phyloP scores from a whole-genome alignment of 2,113 vertebrate species.

The Mastomys natalensis region DNA sequence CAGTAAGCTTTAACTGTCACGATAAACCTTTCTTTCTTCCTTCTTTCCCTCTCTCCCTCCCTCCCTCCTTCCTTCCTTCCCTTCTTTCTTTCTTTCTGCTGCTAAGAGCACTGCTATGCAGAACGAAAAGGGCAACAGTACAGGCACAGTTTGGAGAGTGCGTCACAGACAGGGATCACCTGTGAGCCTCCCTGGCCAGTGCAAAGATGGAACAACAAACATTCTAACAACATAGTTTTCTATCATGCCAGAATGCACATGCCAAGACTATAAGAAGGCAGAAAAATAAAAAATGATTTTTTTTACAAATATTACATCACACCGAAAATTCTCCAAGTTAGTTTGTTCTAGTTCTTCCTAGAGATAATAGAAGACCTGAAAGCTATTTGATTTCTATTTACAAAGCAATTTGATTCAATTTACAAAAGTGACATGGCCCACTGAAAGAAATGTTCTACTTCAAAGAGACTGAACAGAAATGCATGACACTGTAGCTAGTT shows the following conservation, averaged over 20 bases:
- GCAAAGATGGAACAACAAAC: background rate
- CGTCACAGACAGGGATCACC: background rate
- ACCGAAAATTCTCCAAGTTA: constrained; percentile 16
- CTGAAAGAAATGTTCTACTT: background rate
- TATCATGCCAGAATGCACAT: background rate
- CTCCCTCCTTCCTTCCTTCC: background rate
- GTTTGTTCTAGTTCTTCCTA: constrained; percentile 2
- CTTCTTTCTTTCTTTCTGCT: background rate
- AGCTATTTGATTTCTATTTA: constrained; percentile 18
- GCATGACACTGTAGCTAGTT: background rate
- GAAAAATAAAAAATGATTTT: background rate
- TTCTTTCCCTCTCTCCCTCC: background rate
- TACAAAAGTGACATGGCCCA: background rate
- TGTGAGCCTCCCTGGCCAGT: background rate
- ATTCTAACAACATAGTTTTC: constrained; percentile 38
- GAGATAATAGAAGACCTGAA: constrained; percentile 38
- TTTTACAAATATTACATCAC: constrained; percentile 44
- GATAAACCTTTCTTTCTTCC: background rate
- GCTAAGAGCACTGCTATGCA: background rate
- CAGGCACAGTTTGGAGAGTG: background rate
- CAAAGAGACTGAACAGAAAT: background rate
- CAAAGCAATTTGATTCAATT: background rate
- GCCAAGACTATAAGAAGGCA: background rate
- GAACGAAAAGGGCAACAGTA: background rate
- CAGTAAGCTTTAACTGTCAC: background rate